These are phyloP conservation scores for Zaprionus ghesquierei DNA, from an alignment of 1,140 invertebrate species.

Conservation along the genomic window DNA sequence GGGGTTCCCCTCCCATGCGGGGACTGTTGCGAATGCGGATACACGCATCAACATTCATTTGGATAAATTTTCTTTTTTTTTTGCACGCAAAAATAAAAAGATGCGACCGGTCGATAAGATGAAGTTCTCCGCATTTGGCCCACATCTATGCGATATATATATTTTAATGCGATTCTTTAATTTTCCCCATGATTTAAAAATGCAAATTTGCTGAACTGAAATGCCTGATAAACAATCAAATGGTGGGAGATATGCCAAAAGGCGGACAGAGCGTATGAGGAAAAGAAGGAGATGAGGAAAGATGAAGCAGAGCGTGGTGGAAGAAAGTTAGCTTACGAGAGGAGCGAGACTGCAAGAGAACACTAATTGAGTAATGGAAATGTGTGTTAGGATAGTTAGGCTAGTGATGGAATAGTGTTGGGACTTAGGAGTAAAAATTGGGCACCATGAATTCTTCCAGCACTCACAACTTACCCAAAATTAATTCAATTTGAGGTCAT, in stretches of 20 bases:
- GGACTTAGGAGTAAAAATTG: no score
- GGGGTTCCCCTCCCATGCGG: no score
- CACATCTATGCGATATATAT: slow-evolving; percentile 4
- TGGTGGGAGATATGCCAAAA: not conserved
- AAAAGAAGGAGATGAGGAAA: not conserved
- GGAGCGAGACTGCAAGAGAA: not conserved
- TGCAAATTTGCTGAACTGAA: slow-evolving; percentile 54
- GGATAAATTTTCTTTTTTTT: slow-evolving; percentile 12
- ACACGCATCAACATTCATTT: slow-evolving; percentile 49
- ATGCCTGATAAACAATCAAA: slow-evolving; percentile 1
- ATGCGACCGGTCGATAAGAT: slow-evolving; percentile 52
- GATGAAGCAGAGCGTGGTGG: not conserved
- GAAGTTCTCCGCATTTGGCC: slow-evolving; percentile 20
- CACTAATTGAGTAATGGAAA: not conserved
- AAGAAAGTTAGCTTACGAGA: not conserved
- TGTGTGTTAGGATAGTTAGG: no score
- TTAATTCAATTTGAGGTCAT: no score
- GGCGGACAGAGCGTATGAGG: not conserved
- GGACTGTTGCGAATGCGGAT: slow-evolving; percentile 34
- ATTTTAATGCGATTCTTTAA: slow-evolving; percentile 54
- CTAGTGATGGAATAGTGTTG: no score
- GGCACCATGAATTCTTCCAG: no score
- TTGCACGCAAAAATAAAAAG: slow-evolving; percentile 22
- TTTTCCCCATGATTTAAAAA: slow-evolving; percentile 57
- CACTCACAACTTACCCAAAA: no score